Evolutionary conservation across 2,888 invertebrate genomes (phyloP).

Genomic region (Patella caerulea): DNA sequence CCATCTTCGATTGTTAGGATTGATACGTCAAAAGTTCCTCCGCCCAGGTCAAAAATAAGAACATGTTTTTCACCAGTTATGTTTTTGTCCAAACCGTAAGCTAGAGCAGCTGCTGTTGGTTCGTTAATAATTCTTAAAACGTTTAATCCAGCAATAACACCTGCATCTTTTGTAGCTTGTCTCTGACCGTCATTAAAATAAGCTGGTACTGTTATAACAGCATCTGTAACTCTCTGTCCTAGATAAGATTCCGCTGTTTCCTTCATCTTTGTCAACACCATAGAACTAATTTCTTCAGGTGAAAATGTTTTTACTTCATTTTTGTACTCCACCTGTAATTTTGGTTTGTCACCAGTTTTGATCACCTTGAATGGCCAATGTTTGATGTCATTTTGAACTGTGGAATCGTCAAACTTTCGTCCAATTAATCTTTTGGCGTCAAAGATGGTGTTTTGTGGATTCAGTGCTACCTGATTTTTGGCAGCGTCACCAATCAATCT

Average conservation of each 20-base stretch:
- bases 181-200: constrained; percentile 75
- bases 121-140: constrained; percentile 78
- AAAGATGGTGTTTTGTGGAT: constrained; percentile 82
- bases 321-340: constrained; percentile 75
- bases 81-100: constrained; percentile 74
- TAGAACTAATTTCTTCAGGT: constrained; percentile 91
- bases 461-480: constrained; percentile 76
- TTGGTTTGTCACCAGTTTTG: constrained; percentile 58
- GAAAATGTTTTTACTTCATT: constrained; percentile 88
- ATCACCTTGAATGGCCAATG: constrained; percentile 65
- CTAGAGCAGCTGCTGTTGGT: constrained; percentile 73
- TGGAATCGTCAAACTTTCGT: constrained; percentile 59
- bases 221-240: constrained; percentile 76
- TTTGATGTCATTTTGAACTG: constrained; percentile 65
- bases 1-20: constrained; percentile 74
- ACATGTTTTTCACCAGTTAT: constrained; percentile 73
- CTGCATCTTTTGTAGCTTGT: constrained; percentile 77
- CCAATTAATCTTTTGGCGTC: constrained; percentile 69
- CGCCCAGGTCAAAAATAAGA: constrained; percentile 78
- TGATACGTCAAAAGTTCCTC: constrained; percentile 77
- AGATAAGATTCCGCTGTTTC: constrained; percentile 72
- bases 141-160: constrained; percentile 72
- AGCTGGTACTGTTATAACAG: constrained; percentile 71
- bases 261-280: constrained; percentile 94
- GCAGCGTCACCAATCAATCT: constrained; percentile 73